These are phyloP conservation scores for Gonioctena quinquepunctata DNA, from an alignment of 1,140 invertebrate species.

Conservation along the genomic window DNA sequence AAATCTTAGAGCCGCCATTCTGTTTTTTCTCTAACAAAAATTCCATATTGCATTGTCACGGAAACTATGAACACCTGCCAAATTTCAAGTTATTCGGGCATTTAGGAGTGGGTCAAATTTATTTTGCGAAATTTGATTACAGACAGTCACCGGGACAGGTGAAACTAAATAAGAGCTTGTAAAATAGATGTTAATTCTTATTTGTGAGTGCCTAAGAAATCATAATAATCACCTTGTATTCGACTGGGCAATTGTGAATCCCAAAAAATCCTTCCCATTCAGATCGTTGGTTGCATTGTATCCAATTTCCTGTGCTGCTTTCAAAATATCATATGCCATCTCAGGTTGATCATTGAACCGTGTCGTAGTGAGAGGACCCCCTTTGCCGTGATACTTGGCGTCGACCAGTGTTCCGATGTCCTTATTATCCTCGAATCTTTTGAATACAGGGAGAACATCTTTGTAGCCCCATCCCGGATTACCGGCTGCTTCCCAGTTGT, in stretches of 20 bases:
- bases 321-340: slow-evolving; percentile 61
- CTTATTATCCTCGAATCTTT: slow-evolving; percentile 59
- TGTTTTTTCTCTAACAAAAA: too few relatives aligned
- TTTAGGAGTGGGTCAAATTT: too few relatives aligned
- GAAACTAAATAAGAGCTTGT: too few relatives aligned
- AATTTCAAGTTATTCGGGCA: too few relatives aligned
- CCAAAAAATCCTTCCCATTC: slow-evolving; percentile 59
- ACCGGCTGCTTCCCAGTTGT: slow-evolving; percentile 65
- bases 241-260: slow-evolving; percentile 52
- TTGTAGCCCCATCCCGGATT: slow-evolving; percentile 51
- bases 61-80: too few relatives aligned
- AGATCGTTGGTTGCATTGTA: slow-evolving; percentile 63
- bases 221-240: slow-evolving; percentile 49
- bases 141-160: too few relatives aligned
- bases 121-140: too few relatives aligned
- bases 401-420: slow-evolving; percentile 58
- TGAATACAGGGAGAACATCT: slow-evolving; percentile 63
- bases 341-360: slow-evolving; percentile 61
- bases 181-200: too few relatives aligned
- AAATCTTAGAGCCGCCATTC: too few relatives aligned
- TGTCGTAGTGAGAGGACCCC: slow-evolving; percentile 58
- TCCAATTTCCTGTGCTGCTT: slow-evolving; percentile 63
- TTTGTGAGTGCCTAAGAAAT: too few relatives aligned
- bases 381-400: slow-evolving; percentile 54
- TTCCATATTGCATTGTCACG: too few relatives aligned